Evolutionary conservation across 2,888 invertebrate species (phyloP), one percentile per base, ranked within the genome.

Genomic region (Diplolepis rosae): DNA sequence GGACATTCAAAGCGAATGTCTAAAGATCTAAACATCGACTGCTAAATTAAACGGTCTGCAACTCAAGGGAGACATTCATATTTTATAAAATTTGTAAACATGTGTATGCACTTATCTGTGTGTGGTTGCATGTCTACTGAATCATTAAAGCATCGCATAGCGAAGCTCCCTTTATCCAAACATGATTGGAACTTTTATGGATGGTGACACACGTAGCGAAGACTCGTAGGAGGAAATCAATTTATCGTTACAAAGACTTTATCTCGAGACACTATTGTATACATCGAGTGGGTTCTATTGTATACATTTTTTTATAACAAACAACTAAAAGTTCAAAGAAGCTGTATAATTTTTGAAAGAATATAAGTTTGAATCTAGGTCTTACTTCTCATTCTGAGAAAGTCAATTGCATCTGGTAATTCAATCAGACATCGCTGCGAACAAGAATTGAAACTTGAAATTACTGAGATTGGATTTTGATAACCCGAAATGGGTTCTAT

Each of bases 111-210:
- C 4, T 15, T 45, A 50, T 30, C n/a, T 61, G n/a, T 35, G 24
- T 24, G n/a, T 27, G 22, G n/a, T 61, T 61, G 61, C 24, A 24
- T 61, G 61, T 6, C 61, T 39, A 24, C 61, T n/a, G 39, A 61
- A 61, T 61, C 39, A 61, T 13, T 24, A 22, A 61, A 61, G 39
- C 35, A 48, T 27, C 35, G 61, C 48, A 69, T 42, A 52, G 68
- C 15, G 28, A 68, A 68, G 51, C 68, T 42, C 24, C 30, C 45
- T 61, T 50, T 61, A 69, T 69, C 30, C 61, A 48, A n/a, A 32
- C 45, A 54, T 50, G 61, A 69, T 69, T 69, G 69, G 61, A 69
- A 69, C 69, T 69, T 69, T 61, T 69, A 61, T 69, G 50, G 50
- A 50, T 50, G 35, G 32, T 42, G 61, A 61, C 54, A 61, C 61